Evolutionary conservation across 2,113 vertebrate genomes (phyloP), one percentile per base, ranked within the genome.

Genomic region (Garra rufa): DNA sequence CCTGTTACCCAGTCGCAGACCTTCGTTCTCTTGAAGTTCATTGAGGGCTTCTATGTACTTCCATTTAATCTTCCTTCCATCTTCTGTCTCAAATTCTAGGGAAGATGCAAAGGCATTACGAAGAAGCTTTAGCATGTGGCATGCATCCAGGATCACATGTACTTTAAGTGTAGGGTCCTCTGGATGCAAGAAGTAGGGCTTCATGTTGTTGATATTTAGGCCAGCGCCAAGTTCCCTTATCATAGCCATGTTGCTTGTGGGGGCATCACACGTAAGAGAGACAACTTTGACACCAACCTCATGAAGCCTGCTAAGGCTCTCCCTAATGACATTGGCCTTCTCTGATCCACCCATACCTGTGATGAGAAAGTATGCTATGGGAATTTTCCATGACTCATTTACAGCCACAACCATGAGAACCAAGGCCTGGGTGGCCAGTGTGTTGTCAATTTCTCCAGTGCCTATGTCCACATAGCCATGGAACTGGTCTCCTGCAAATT

Each of bases 181-280:
- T 30, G 79, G 46, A 77, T 83, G 71, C 7, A 34, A 34, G 8
- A 83, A 86, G 14, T 50, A 83, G n/a, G 61, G 48, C 61, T 75
- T 76, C 55, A 78, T 79, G 67, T 46, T 41, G 30, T 70, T 41
- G 24, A 70, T 50, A 8, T 83, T 24, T n/a, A 86, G 17, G 15
- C 30, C 8, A 8, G 85, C 48, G 17, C 71, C 81, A 44, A 86
- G 63, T 19, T 28, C 63, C 57, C 43, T 67, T 34, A 67, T 67
- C 28, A 30, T 67, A 1, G 6, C 1, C 28, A 84, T 59, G 26
- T 82, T 63, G n/a, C 57, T 52, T 57, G 83, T 81, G 17, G 78
- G 71, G 21, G 76, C 82, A 87, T 84, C 77, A 73, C 69, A 87
- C 4, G 30, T 81, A 19, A 84, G 44, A 15, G 77, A 87, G 17